Base-by-base conservation (phyloP, 2,113 vertebrate genomes). In the Bubo bubo region DNA sequence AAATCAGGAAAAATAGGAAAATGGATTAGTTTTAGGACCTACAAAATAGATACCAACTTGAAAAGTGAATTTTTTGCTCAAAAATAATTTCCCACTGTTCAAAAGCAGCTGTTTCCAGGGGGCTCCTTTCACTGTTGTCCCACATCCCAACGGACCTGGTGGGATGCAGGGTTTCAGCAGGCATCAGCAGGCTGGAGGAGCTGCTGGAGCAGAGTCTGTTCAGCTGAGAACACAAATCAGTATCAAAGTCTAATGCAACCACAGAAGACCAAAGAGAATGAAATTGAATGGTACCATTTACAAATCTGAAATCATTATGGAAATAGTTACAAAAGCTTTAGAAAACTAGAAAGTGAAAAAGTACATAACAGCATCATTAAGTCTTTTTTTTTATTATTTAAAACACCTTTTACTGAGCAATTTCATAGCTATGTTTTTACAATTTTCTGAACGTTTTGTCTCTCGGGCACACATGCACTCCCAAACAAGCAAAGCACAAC, bases 401-500 rank as follows among this genome's bases (percentile, higher is more conserved):
- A 74, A 59, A 14, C 11, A 60, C 34, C 10, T 56, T 80, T 28
- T 5, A 37, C 1, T 1, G 32, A 67, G 43, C 17, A 11, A 71
- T 75, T 83, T 74, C 47, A 26, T 93, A 74, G 14, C 3, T 18
- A 19, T 13, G 8, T 41, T 71, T 60, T 70, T 37, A 53, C 15
- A 4, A 0, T 37, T 77, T 67, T 28, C 67, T 22, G 6, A 39
- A 24, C 0, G 0, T 45, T 66, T 66, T 2, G 1, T 43, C 67
- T 80, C 68, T 32, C 8, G 0, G 37, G 50, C 70, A 71, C 55
- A 10, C 12, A 4, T 0, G 8, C 1, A 2, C 53, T 64, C 56
- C 70, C 52, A 26, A 6, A 9, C 32, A 43, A 18, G 32, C 32
- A 27, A 43, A 73, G 62, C 67, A 24, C 35, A 14, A 53, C 37